phyloP scores from a whole-genome alignment of 2,888 invertebrate species.

The Melanophora roralis region DNA sequence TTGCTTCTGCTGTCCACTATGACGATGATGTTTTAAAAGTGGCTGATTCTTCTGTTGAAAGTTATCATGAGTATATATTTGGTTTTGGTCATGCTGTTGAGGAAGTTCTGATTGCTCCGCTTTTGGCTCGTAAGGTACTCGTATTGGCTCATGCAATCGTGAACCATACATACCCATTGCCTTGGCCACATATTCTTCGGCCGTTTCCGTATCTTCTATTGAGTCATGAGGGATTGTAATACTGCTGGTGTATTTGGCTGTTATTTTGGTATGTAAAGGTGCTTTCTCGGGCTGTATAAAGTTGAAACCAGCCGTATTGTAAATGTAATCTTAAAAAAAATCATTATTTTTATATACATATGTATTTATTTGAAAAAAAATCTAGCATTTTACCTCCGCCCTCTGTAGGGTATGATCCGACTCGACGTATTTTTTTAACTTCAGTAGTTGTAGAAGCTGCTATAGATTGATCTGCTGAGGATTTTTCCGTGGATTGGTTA shows the following conservation, averaged over 20 bases:
- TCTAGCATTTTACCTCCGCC: slow-evolving; percentile 43
- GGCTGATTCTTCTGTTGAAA: slow-evolving; percentile 37
- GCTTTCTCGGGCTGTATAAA: slow-evolving; percentile 71
- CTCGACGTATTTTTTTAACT: slow-evolving; percentile 67
- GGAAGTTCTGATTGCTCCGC: slow-evolving; percentile 26
- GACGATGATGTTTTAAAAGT: slow-evolving; percentile 13
- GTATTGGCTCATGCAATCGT: slow-evolving; percentile 68
- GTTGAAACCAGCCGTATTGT: slow-evolving; percentile 73
- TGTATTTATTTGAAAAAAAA: background rate
- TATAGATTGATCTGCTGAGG: slow-evolving; percentile 71
- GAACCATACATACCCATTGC: slow-evolving; percentile 74
- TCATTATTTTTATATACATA: background rate
- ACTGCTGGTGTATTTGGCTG: slow-evolving; percentile 63
- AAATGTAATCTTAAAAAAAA: slow-evolving; percentile 66
- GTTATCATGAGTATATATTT: slow-evolving; percentile 25
- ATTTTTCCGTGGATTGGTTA: slow-evolving; percentile 65
- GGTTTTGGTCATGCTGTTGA: slow-evolving; percentile 23
- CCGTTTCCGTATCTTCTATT: slow-evolving; percentile 73
- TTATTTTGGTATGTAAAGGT: slow-evolving; percentile 64
- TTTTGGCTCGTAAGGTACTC: slow-evolving; percentile 59
- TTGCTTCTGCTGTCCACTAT: slow-evolving; percentile 50
- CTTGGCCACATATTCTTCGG: slow-evolving; percentile 76
- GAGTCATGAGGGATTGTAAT: slow-evolving; percentile 58
- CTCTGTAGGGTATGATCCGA: slow-evolving; percentile 62
- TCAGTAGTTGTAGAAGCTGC: slow-evolving; percentile 70